These are phyloP conservation scores for Notoglanidium macrostoma DNA, from an alignment of 2,797 vertebrate species.

Conservation along the genomic window DNA sequence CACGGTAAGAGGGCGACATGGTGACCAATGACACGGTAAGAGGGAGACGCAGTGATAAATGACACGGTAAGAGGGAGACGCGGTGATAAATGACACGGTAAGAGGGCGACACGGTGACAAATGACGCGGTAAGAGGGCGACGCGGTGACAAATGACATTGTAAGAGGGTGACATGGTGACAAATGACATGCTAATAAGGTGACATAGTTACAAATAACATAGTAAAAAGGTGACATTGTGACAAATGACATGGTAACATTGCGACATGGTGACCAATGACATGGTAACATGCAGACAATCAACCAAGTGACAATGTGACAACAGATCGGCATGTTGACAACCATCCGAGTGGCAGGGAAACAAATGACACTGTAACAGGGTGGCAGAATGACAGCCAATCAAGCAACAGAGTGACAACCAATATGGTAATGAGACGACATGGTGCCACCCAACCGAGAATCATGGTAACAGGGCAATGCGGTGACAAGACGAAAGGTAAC, in stretches of 20 bases:
- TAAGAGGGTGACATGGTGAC: not conserved
- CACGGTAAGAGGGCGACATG: not conserved
- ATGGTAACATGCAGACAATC: no score
- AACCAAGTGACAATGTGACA: not conserved
- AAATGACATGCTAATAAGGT: not conserved
- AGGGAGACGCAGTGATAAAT: no score
- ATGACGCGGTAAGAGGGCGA: not conserved
- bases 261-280: not conserved
- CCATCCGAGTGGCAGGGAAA: no score
- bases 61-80: not conserved
- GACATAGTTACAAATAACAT: not conserved
- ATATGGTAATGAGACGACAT: not conserved
- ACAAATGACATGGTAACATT: not conserved
- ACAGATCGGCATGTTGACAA: not conserved
- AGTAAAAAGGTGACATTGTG: not conserved
- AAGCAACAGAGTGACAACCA: not conserved
- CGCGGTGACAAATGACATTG: not conserved
- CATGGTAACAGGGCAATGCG: not conserved
- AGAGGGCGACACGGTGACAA: not conserved
- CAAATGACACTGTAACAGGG: no score
- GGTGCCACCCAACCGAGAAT: not conserved
- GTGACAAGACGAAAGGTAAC: not conserved
- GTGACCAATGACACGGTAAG: no score
- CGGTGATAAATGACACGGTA: not conserved
- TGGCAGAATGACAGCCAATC: no score